Conservation (phyloP, 1,140 invertebrate genomes). For the Mercenaria mercenaria region DNA sequence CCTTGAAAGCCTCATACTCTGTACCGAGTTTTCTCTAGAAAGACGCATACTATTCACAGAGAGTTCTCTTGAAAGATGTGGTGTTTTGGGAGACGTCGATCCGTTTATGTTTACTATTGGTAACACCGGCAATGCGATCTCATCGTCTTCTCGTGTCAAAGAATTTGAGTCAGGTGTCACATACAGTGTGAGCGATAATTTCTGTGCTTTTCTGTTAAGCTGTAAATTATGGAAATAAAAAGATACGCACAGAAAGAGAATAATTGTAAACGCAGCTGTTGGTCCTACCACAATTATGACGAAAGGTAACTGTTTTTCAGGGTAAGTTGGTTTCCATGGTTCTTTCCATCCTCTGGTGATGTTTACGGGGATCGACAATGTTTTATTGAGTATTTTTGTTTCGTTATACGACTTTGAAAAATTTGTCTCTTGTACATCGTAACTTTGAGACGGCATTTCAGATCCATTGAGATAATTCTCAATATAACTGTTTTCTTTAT, state of each 20-base stretch:
- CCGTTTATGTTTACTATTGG: background rate
- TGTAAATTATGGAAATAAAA: slow-evolving; percentile 47
- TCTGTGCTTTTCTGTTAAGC: slow-evolving; percentile 20
- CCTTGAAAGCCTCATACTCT: background rate
- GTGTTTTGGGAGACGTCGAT: background rate
- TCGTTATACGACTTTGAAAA: background rate
- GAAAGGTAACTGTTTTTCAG: slow-evolving; percentile 18
- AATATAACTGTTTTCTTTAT: too few relatives aligned
- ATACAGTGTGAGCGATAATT: slow-evolving; percentile 11
- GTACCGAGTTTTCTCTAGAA: background rate
- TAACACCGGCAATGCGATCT: background rate
- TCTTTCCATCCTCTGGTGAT: too few relatives aligned
- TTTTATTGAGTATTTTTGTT: background rate
- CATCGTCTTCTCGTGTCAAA: background rate
- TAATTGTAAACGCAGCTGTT: slow-evolving; percentile 14
- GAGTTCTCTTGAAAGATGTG: background rate
- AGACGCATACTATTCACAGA: background rate
- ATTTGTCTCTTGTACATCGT: too few relatives aligned
- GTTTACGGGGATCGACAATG: background rate
- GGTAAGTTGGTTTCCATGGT: background rate
- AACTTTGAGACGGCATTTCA: too few relatives aligned
- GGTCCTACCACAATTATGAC: slow-evolving; percentile 15
- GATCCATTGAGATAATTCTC: too few relatives aligned
- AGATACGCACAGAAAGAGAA: slow-evolving; percentile 35
- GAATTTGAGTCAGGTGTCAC: background rate